These are phyloP conservation scores for Sigmodon hispidus DNA, from an alignment of 2,113 vertebrate species.

Conservation along the genomic window DNA sequence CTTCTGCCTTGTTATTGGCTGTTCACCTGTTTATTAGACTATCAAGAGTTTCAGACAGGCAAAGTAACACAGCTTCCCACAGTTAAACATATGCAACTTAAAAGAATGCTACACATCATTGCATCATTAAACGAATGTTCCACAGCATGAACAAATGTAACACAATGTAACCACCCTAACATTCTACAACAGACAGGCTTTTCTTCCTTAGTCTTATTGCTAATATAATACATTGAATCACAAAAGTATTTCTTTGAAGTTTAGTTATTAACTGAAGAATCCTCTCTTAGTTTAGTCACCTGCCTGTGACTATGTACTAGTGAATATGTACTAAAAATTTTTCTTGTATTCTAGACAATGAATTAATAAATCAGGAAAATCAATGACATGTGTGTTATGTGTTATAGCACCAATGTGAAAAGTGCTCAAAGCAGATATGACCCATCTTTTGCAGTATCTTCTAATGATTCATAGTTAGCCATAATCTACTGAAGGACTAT, in stretches of 20 bases:
- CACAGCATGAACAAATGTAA: too few species aligned
- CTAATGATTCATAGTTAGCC: not conserved
- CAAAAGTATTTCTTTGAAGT: not conserved
- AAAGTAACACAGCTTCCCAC: too few species aligned
- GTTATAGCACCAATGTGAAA: not conserved
- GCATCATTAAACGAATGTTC: too few species aligned
- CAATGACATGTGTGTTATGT: not conserved
- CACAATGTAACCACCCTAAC: too few species aligned
- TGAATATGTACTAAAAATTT: not conserved
- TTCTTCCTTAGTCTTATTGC: not conserved
- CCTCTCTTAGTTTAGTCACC: not conserved
- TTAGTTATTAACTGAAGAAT: not conserved
- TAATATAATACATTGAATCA: not conserved
- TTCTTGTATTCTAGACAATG: not conserved
- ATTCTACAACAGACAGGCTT: too few species aligned
- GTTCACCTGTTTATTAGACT: too few species aligned
- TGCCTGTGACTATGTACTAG: not conserved
- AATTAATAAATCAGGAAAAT: slow-evolving; percentile 23
- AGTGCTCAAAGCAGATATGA: not conserved
- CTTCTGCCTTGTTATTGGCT: too few species aligned
- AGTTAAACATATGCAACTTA: too few species aligned
- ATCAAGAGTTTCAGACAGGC: too few species aligned
- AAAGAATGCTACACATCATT: too few species aligned
- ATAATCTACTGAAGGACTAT: not conserved
- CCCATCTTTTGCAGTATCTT: not conserved